Evolutionary conservation across 2,113 vertebrate species (phyloP).

Genomic region (Rhabdornis inornatus): DNA sequence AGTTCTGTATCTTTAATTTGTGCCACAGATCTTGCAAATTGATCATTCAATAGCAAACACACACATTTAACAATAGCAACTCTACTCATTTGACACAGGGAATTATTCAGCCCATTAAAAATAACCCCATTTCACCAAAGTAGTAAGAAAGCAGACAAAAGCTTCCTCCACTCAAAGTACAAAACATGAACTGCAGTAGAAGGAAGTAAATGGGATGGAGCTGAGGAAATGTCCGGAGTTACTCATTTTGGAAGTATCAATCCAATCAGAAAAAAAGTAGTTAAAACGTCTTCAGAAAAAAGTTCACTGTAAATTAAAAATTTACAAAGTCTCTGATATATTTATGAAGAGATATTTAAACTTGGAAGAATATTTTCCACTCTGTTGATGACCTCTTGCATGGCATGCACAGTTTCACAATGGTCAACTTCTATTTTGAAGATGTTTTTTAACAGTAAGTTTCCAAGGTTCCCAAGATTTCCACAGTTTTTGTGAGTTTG

Average conservation of each 20-base stretch:
- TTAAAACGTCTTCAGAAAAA: background rate
- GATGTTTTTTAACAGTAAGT: background rate
- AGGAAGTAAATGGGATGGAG: background rate
- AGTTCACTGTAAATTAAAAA: background rate
- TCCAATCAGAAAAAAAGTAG: background rate
- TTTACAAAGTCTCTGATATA: background rate
- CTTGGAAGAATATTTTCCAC: background rate
- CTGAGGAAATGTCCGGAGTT: background rate
- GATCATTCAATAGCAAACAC: background rate
- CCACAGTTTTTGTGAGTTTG: fast-evolving
- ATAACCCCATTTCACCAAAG: background rate
- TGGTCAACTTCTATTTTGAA: background rate
- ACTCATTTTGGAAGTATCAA: background rate
- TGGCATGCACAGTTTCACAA: background rate
- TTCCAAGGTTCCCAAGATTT: background rate
- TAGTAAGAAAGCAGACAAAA: background rate
- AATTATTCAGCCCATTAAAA: background rate
- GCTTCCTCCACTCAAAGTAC: background rate
- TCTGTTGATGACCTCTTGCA: background rate
- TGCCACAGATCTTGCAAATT: background rate
- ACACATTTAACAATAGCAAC: background rate
- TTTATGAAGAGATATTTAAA: background rate
- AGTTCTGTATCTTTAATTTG: background rate
- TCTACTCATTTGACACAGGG: background rate
- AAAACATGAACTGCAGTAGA: background rate